phyloP scores from a whole-genome alignment of 2,113 vertebrate species.

The Sterna hirundo region DNA sequence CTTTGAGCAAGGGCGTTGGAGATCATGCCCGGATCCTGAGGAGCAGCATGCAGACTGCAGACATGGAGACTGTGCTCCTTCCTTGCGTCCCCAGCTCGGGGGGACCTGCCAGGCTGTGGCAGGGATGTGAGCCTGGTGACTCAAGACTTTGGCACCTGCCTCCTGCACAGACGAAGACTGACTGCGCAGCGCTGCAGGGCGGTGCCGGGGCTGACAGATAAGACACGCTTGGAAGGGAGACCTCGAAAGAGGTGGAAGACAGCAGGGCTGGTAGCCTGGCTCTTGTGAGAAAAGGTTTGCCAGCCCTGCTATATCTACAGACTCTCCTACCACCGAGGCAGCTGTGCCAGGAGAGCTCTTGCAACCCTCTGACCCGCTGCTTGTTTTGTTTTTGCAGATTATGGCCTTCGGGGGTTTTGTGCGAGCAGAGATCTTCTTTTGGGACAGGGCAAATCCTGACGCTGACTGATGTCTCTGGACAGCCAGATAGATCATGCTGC shows the following conservation, averaged over 20 bases:
- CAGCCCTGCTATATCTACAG: background rate
- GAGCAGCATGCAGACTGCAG: background rate
- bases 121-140: background rate
- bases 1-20: background rate
- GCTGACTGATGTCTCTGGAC: background rate
- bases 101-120: background rate
- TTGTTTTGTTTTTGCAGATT: background rate
- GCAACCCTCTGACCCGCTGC: background rate
- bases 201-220: background rate
- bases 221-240: background rate
- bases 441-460: background rate
- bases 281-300: background rate
- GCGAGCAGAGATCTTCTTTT: background rate
- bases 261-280: background rate
- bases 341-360: background rate
- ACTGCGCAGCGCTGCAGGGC: background rate
- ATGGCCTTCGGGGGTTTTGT: background rate
- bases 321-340: background rate
- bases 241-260: background rate
- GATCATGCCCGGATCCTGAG: background rate
- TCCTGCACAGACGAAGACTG: background rate
- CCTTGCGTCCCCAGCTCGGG: background rate
- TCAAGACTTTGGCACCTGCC: background rate
- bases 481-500: background rate
- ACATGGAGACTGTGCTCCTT: background rate